These are phyloP conservation scores for Chloroceryle inda DNA, from an alignment of 2,797 vertebrate genomes.

Conservation along the genomic window DNA sequence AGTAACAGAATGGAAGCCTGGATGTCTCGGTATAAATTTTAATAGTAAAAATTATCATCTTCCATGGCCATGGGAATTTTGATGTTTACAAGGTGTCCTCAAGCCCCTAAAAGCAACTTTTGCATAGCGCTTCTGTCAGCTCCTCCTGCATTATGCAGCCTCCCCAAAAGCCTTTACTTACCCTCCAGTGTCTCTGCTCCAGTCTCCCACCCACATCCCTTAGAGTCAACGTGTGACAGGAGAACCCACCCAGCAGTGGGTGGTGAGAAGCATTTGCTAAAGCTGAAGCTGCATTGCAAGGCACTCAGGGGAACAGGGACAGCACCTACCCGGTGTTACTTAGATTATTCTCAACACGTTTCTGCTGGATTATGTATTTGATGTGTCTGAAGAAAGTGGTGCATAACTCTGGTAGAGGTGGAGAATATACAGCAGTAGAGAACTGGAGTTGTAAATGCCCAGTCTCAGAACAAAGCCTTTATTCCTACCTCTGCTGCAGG, in stretches of 20 bases:
- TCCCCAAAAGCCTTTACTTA: not conserved
- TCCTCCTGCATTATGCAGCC: not conserved
- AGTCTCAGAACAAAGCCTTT: not conserved
- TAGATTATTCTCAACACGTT: not conserved
- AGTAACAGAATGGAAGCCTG: not conserved
- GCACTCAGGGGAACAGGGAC: accelerated
- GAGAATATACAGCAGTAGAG: not conserved
- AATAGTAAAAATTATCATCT: not conserved
- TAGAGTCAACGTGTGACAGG: not conserved
- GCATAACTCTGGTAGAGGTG: not conserved
- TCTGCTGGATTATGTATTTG: not conserved
- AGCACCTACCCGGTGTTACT: not conserved
- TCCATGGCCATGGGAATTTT: accelerated
- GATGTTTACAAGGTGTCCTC: not conserved
- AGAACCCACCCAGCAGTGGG: accelerated
- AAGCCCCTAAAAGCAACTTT: not conserved
- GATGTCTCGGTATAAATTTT: not conserved
- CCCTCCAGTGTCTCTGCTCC: not conserved
- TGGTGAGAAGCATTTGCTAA: not conserved
- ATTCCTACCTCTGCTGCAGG: not conserved
- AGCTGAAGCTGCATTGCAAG: not conserved
- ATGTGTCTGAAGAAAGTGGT: not conserved
- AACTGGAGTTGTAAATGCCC: not conserved
- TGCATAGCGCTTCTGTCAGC: not conserved
- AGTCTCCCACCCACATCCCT: not conserved